These are phyloP conservation scores for Pteromalus puparum DNA, from an alignment of 1,140 invertebrate species.

Conservation along the genomic window DNA sequence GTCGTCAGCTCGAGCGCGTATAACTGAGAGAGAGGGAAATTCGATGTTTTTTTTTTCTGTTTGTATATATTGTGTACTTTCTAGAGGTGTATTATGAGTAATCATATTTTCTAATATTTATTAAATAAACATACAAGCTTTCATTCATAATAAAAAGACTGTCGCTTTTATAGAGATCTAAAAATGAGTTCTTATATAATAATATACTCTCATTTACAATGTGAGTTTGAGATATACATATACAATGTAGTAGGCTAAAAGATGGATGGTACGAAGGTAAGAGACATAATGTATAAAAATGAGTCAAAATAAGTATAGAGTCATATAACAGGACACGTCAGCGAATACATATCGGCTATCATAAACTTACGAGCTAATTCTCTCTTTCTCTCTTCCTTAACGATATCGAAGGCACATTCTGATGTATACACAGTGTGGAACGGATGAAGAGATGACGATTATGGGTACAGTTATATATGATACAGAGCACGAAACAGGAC, in stretches of 20 bases:
- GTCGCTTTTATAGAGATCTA: neutral
- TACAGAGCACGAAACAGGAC: neutral
- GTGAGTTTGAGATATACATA: neutral
- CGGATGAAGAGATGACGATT: neutral
- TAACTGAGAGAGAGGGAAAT: neutral
- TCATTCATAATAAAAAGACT: slow-evolving; percentile 1
- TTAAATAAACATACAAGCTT: slow-evolving; percentile 2
- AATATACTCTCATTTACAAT: too few species aligned
- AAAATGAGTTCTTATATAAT: neutral
- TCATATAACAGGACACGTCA: neutral
- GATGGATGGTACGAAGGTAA: neutral
- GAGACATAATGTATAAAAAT: neutral
- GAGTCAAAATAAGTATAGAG: neutral
- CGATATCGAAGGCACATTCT: neutral
- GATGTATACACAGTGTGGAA: neutral
- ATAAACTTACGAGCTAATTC: neutral
- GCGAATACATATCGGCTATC: neutral
- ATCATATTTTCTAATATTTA: neutral
- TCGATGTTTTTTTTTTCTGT: neutral
- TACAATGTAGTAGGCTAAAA: neutral
- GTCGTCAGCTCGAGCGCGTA: neutral
- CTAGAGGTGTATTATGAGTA: neutral
- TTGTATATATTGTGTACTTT: neutral
- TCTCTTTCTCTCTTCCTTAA: neutral
- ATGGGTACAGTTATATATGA: neutral